These are phyloP conservation scores for Anas capensis DNA, from an alignment of 2,797 vertebrate species.

Conservation along the genomic window DNA sequence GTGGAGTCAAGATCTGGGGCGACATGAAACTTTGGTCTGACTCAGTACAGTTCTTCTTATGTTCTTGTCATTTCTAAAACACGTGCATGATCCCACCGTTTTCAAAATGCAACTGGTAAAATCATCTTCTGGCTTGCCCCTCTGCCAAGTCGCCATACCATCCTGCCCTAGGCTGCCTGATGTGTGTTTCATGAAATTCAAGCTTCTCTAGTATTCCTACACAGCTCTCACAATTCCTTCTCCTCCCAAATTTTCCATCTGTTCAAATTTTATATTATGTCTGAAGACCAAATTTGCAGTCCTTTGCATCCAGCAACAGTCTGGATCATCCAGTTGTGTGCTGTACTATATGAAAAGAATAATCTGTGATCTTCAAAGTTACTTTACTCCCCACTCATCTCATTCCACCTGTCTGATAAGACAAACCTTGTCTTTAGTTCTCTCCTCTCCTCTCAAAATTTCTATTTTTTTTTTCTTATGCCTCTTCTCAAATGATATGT, in stretches of 20 bases:
- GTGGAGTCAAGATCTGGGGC: not conserved
- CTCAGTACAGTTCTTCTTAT: not conserved
- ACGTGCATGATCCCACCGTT: not conserved
- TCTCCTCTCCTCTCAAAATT: not conserved
- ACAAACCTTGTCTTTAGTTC: not conserved
- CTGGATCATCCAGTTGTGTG: not conserved
- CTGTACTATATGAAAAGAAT: not conserved
- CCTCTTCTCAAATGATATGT: not conserved
- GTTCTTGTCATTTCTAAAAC: not conserved
- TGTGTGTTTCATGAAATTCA: not conserved
- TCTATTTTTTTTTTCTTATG: rapidly evolving
- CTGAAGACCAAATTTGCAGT: not conserved
- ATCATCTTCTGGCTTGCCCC: not conserved
- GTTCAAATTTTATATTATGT: not conserved
- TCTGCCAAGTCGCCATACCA: not conserved
- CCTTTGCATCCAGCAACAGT: not conserved
- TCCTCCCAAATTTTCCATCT: not conserved
- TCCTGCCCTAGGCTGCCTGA: not conserved
- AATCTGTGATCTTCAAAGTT: not conserved
- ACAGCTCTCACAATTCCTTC: not conserved
- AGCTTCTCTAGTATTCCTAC: not conserved
- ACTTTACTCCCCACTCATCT: not conserved
- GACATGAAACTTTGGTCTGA: not conserved
- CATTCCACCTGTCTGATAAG: not conserved
- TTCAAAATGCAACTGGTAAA: not conserved